Base-by-base conservation (phyloP, 2,888 invertebrate genomes). In the Mimachlamys varia region DNA sequence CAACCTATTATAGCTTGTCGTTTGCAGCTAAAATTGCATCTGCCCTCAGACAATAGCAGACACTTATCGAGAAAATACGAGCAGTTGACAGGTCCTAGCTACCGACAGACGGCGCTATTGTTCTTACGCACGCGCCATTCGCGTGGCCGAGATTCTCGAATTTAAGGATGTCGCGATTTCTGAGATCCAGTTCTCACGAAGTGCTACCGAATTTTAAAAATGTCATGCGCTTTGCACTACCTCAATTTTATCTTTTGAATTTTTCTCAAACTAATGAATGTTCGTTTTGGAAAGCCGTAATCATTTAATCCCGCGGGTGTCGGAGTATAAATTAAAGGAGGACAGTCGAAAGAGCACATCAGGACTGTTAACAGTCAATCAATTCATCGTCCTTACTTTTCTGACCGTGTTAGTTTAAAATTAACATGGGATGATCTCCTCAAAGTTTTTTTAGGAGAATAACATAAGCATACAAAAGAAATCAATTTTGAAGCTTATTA, bases 91-190 rank as follows among this genome's bases (percentile, higher is more conserved):
- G 76, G 76, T 76, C 33, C 33, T 4, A 76, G 76, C 76, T 17
- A 33, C 33, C 76, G 76, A 76, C 76, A 76, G 76, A 76, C 76
- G 76, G 76, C 33, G 27, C 76, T 76, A 76, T 76, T 76, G 76
- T 76, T 76, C 76, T 76, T 76, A 12, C 33, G 76, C 76, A 76
- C 76, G 76, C 76, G 76, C 27, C 76, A 76, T 33, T 76, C 76
- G 76, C 76, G 76, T 76, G 76, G 76, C 76, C 76, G 76, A 76
- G 27, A 76, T 76, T 76, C 76, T 76, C 76, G 76, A 27, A n/a
- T n/a, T n/a, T n/a, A n/a, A 76, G 76, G 27, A 27, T 27, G 76
- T 22, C 17, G 33, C 15, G 76, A 76, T 22, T 12, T 62, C 62
- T 22, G 62, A 62, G 62, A 62, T n/a, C 62, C 62, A 62, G n/a